These are phyloP conservation scores for Collichthys lucidus DNA, from an alignment of 2,113 vertebrate species.

Conservation along the genomic window DNA sequence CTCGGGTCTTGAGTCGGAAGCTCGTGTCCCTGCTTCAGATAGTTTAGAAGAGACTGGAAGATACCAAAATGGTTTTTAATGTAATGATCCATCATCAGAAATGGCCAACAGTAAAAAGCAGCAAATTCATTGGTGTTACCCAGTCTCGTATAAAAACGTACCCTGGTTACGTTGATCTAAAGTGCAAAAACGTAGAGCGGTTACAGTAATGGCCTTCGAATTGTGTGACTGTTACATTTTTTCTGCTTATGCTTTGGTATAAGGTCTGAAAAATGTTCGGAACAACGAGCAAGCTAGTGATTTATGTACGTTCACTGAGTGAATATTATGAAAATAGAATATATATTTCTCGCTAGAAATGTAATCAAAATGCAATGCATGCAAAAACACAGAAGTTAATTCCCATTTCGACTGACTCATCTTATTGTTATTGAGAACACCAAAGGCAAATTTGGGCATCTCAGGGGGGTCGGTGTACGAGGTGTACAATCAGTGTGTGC, in stretches of 20 bases:
- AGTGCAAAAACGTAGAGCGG: too few species aligned
- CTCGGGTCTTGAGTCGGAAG: constrained; percentile 45
- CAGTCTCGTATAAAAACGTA: too few species aligned
- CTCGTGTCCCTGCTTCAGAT: constrained; percentile 39
- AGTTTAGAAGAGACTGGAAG: constrained; percentile 17
- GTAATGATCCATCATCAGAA: constrained; percentile 13
- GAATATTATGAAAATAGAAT: too few species aligned
- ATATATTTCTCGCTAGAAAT: too few species aligned
- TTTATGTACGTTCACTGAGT: too few species aligned
- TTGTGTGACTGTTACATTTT: too few species aligned
- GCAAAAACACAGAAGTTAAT: constrained; percentile 44
- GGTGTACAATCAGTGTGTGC: constrained; percentile 21
- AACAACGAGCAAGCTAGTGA: too few species aligned
- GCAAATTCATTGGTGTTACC: not conserved
- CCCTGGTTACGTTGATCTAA: too few species aligned
- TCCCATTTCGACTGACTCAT: constrained; percentile 49
- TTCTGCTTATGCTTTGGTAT: too few species aligned
- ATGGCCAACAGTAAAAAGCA: not conserved
- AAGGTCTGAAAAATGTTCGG: too few species aligned
- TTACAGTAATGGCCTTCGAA: too few species aligned
- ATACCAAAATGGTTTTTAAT: constrained; percentile 1
- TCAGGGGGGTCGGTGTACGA: constrained; percentile 26
- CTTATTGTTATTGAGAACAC: constrained; percentile 44
- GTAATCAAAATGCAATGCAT: too few species aligned
- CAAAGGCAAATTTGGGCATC: constrained; percentile 26